Evolutionary conservation across 2,888 invertebrate species (phyloP), one percentile per base, ranked within the genome.

Genomic region (Caenorhabditis sinica): DNA sequence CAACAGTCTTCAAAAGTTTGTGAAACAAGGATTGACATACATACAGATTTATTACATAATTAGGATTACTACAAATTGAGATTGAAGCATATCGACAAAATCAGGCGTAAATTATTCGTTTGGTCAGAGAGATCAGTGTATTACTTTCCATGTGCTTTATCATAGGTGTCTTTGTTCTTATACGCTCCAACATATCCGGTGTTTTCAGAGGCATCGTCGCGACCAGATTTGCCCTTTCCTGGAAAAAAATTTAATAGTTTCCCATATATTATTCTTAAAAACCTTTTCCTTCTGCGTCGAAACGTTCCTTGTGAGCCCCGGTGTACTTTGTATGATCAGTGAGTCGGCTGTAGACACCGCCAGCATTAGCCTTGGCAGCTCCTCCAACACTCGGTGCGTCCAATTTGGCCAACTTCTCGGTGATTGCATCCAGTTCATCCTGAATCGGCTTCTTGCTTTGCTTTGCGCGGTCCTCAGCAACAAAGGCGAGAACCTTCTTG

Each of bases 101-200:
- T 51, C 1, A 53, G 45, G 23, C 43, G 60, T 74, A 23, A 40
- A n/a, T 51, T 43, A 25, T 58, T 66, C 60, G 5, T 20, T 49
- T 49, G 49, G 49, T 49, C 51, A 30, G 3, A 53, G 75, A 75
- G 75, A 82, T 82, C 76, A 33, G 25, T 25, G 23, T n/a, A n/a
- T 68, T 65, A 83, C 58, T 88, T 87, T 68, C 89, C 89, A 65
- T 92, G 92, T 8, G 81, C 79, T 69, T 92, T 90, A 81, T 92
- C 92, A 83, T 92, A 92, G 51, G 92, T 92, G 79, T 90, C 92
- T 51, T 95, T 89, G 86, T 91, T 92, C 85, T 93, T 93, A 89
- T 93, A 93, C 5, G 92, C 89, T 17, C 86, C 90, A n/a, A 93
- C 93, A 74, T 93, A 93, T 60, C 93, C 93, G 9, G 89, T 89